Evolutionary conservation across 2,888 invertebrate species (phyloP), one percentile per base, ranked within the genome.

Genomic region (Scelioninae gen. 1): DNA sequence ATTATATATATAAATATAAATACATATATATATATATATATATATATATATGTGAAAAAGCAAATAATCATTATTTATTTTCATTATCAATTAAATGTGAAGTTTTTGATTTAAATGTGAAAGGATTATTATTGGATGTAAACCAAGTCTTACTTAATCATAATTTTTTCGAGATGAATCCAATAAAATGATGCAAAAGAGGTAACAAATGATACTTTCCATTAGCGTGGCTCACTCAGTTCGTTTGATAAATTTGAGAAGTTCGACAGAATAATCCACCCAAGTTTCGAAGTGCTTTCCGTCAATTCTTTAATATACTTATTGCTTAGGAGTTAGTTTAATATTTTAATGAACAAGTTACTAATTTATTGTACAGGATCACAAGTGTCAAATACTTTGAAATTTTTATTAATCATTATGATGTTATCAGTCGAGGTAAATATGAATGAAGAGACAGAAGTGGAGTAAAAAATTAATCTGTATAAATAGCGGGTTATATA

Each of bases 261-360:
- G 88, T 91, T 91, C 87, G 91, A 91, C 91, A 91, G 88, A 89
- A 89, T 91, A 90, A 91, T 91, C 90, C 89, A 83, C 81, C 68
- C 84, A 85, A 90, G 88, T 88, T 87, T 88, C 86, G 83, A 89
- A 90, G 89, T 89, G 87, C 86, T 60, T 56, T 51, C 72, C 51
- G 89, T 90, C 91, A 89, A 88, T 91, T 90, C 88, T 88, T 88
- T 88, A 86, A 88, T 87, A 86, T 91, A 91, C 92, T 92, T 92
- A 91, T 91, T 90, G 90, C 91, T 90, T 16, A 55, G 66, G 23
- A 2, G 65, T 75, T 76, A 32, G 62, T 65, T 92, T 89, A 90
- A 90, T 88, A 87, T 91, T 91, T 91, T 92, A 91, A 92, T 92
- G 92, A 91, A 91, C 89, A 91, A 91, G 92, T 92, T 92, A 89